Conservation (phyloP, 2,888 invertebrate species). For the Lithophane leautieri region DNA sequence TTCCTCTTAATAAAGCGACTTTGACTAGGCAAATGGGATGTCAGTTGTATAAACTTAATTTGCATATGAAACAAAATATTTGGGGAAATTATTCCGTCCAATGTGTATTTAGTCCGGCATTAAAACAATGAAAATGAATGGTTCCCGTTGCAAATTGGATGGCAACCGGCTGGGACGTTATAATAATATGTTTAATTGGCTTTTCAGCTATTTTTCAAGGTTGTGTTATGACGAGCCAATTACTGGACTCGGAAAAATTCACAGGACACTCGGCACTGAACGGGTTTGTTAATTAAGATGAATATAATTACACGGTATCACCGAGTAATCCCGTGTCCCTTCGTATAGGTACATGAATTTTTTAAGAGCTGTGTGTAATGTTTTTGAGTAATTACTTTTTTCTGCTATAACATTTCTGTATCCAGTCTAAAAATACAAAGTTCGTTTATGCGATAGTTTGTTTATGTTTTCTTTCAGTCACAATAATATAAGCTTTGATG, state of each 20-base stretch:
- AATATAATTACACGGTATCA: constrained; percentile 36
- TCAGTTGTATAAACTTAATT: constrained; percentile 16
- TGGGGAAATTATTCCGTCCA: constrained; percentile 63
- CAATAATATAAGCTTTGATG: constrained; percentile 20
- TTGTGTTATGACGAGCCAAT: constrained; percentile 54
- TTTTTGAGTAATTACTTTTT: constrained; percentile 4
- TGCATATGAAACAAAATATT: constrained; percentile 22
- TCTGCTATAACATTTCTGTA: neutral
- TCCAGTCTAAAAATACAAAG: constrained; percentile 24
- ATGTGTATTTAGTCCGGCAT: constrained; percentile 47
- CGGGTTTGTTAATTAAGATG: constrained; percentile 43
- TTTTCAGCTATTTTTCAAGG: constrained; percentile 61
- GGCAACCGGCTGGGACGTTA: constrained; percentile 49
- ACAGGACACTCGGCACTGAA: constrained; percentile 21
- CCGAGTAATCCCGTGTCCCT: constrained; percentile 8
- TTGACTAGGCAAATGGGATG: constrained; percentile 49
- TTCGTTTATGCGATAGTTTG: neutral
- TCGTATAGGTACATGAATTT: neutral
- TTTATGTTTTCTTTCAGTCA: neutral
- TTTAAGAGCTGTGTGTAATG: constrained; percentile 3
- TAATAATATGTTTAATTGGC: constrained; percentile 59
- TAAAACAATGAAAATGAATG: constrained; percentile 70
- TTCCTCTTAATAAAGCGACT: constrained; percentile 42
- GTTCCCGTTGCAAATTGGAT: constrained; percentile 50
- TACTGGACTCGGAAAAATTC: constrained; percentile 44